These are phyloP conservation scores for Cygnus atratus DNA, from an alignment of 2,113 vertebrate genomes.

Conservation along the genomic window DNA sequence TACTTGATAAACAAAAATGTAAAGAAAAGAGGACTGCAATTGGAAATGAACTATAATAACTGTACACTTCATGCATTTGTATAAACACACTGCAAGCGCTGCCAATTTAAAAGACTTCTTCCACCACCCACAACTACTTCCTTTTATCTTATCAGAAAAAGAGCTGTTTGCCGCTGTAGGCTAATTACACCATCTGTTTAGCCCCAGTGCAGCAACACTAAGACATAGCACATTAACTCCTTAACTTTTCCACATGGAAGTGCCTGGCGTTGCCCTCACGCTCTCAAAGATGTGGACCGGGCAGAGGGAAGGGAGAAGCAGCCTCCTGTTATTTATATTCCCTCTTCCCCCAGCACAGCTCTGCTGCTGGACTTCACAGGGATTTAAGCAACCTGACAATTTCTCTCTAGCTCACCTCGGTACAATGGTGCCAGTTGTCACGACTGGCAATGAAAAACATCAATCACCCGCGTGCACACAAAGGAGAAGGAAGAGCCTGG, in stretches of 20 bases:
- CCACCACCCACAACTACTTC: conserved; percentile 71
- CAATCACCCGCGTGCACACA: conserved; percentile 18
- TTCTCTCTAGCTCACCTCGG: conserved; percentile 57
- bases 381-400: conserved; percentile 63
- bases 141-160: conserved; percentile 76
- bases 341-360: conserved; percentile 11
- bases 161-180: conserved; percentile 68
- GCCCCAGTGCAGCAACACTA: conserved; percentile 65
- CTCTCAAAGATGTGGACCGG: conserved; percentile 46
- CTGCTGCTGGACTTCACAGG: conserved; percentile 39
- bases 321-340: conserved; percentile 59
- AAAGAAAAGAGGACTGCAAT: not conserved
- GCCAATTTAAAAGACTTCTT: conserved; percentile 59
- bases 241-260: conserved; percentile 71
- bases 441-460: conserved; percentile 63
- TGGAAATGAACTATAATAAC: not conserved
- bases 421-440: conserved; percentile 57
- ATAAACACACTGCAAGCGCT: conserved; percentile 29
- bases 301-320: conserved; percentile 6
- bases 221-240: conserved; percentile 77
- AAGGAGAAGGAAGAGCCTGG: not conserved
- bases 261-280: conserved; percentile 50
- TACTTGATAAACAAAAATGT: not conserved
- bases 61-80: not conserved
- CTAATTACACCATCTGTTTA: conserved; percentile 84